Percentiles rank a stretch among this genome's conserved stretches.
phyloP scores from a whole-genome alignment of 2,888 invertebrate genomes.

The Rutpela maculata region DNA sequence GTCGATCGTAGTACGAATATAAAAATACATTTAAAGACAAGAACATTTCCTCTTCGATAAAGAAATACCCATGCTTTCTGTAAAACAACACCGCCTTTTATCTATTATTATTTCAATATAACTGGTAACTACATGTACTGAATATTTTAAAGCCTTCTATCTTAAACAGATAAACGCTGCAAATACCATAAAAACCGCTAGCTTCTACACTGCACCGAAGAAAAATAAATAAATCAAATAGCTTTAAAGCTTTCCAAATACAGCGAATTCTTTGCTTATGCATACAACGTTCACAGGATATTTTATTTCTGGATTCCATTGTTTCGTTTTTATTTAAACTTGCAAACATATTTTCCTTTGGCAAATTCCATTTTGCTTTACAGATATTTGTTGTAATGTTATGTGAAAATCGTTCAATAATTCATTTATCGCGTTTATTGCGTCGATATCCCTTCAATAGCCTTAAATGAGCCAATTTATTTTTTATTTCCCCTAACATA shows the following conservation, averaged over 20 bases:
- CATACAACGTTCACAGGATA: constrained; percentile 6
- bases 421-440: constrained; percentile 11
- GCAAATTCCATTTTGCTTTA: background rate
- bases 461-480: constrained; percentile 24
- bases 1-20: no score
- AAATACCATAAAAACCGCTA: constrained; percentile 3
- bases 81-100: background rate
- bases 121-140: background rate
- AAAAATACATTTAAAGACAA: no score
- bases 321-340: constrained; percentile 19
- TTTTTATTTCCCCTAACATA: constrained; percentile 22
- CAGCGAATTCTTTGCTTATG: constrained; percentile 23
- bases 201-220: constrained; percentile 11
- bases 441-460: background rate
- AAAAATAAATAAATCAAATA: constrained; percentile 34
- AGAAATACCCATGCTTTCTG: no score
- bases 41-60: no score
- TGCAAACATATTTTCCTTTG: background rate
- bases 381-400: constrained; percentile 3
- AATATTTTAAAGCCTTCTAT: constrained; percentile 23
- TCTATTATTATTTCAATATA: background rate
- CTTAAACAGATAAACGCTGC: constrained; percentile 11
- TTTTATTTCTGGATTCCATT: constrained; percentile 13
- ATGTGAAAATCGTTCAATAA: constrained; percentile 15
- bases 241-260: constrained; percentile 26